Base-by-base conservation (phyloP, 2,888 invertebrate genomes). In the Sarcophaga variegata region DNA sequence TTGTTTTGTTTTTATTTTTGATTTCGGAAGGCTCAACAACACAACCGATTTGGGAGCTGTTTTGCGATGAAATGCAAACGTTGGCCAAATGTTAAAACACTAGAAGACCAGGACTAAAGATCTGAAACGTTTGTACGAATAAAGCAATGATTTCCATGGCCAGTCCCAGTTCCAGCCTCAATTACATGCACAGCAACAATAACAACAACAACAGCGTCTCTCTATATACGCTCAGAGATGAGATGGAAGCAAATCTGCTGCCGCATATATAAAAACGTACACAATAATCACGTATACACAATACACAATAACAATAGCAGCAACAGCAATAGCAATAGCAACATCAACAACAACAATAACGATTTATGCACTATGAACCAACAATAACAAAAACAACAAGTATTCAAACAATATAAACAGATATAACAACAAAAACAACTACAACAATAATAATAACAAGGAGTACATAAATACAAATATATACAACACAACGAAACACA, bases 51-150 rank as follows among this genome's bases (percentile, higher is more conserved):
- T 89, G 88, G 76, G 86, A 89, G 90, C 91, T 88, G 89, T 89
- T 90, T 92, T 88, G 88, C 88, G 88, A 81, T 88, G 89, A 90
- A 91, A 91, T 92, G 91, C 88, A 89, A 88, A 88, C 27, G 82
- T 83, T 89, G 89, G 88, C 80, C 89, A 88, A 83, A 88, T 88
- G 88, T 60, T 75, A 72, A 89, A 88, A 77, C 76, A 22, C 62
- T 27, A 88, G 88, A 90, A 88, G 90, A 90, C 12, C 54, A 54
- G 54, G 54, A 54, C 54, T 54, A 54, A 54, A 62, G 17, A 62
- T 14, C 59, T 25, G n/a, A 86, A 84, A 69, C 81, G 14, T 81
- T 80, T 79, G 82, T 67, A 78, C 25, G 49, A 45, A 47, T 70
- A 47, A 76, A 72, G 66, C 77, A 54, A 17, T 54, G 17, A 54